A percentile compares a stretch with the other conserved stretches of the same genome.
phyloP scores from a whole-genome alignment of 2,113 vertebrate species.

The Panthera tigris region DNA sequence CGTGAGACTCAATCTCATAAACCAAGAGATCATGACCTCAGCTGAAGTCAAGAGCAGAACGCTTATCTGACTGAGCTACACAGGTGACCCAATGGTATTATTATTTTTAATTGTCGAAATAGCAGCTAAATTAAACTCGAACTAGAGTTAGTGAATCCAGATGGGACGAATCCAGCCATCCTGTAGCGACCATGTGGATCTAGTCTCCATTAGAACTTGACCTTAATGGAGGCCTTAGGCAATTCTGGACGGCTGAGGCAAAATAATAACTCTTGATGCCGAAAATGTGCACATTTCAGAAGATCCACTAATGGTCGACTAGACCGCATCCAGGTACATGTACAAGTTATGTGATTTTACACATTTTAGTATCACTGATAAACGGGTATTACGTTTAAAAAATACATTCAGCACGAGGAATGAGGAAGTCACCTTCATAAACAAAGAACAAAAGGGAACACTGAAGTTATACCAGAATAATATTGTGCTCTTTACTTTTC shows the following conservation, averaged over 20 bases:
- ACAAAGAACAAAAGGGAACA: background rate
- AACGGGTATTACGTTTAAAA: background rate
- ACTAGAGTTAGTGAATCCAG: background rate
- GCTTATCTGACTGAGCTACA: too few relatives aligned
- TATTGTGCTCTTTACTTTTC: background rate
- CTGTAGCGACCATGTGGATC: background rate
- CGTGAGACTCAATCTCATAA: too few relatives aligned
- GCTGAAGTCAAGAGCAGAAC: too few relatives aligned
- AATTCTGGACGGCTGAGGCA: too few relatives aligned
- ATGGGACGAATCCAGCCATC: background rate
- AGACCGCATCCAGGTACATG: background rate
- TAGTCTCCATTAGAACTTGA: background rate
- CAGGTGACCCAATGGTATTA: background rate
- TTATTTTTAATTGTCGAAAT: background rate
- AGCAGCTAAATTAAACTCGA: background rate
- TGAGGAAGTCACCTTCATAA: background rate
- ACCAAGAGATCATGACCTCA: too few relatives aligned
- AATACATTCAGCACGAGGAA: background rate
- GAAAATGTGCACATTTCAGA: background rate
- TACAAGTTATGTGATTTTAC: too few relatives aligned
- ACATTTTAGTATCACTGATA: background rate
- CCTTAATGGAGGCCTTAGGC: background rate
- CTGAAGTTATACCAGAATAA: background rate
- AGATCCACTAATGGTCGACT: background rate
- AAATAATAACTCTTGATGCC: too few relatives aligned